Conservation (phyloP, 1,140 invertebrate species). For the Conus ventricosus region DNA sequence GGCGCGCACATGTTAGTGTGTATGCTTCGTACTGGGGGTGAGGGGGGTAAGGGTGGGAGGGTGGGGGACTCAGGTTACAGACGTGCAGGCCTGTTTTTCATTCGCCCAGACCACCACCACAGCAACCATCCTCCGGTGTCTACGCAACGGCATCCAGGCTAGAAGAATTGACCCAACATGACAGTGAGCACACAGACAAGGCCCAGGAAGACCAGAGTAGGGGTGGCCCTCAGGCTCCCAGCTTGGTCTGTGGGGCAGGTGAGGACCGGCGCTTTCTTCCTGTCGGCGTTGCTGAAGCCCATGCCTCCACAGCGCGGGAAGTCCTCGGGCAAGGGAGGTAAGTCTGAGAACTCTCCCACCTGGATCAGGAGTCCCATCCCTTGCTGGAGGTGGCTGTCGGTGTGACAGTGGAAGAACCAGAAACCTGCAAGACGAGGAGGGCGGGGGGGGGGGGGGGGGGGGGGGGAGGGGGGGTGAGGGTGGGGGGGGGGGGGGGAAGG, state of each 20-base stretch:
- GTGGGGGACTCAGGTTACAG: no score
- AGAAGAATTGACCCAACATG: background rate
- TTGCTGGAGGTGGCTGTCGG: conserved; percentile 39
- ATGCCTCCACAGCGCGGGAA: conserved; percentile 41
- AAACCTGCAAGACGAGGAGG: conserved; percentile 20
- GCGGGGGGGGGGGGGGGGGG: background rate
- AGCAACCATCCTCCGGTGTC: no score
- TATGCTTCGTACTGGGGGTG: background rate
- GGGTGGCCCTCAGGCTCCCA: background rate
- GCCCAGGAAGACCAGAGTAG: background rate
- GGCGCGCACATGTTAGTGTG: background rate
- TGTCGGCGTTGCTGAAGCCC: conserved; percentile 41
- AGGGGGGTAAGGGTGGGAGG: no score
- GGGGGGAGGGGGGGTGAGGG: no score
- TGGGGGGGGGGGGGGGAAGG: no score
- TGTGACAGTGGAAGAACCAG: conserved; percentile 51
- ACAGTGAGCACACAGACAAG: background rate
- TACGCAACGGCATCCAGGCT: no score
- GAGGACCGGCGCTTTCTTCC: background rate
- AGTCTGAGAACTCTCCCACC: conserved; percentile 39
- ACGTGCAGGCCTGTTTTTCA: no score
- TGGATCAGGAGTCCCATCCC: conserved; percentile 44
- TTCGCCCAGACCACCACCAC: no score
- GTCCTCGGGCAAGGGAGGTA: conserved; percentile 33
- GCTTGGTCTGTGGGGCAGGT: background rate